Conservation (phyloP, 2,797 vertebrate species). For the Microctenopoma stevenorrisi region DNA sequence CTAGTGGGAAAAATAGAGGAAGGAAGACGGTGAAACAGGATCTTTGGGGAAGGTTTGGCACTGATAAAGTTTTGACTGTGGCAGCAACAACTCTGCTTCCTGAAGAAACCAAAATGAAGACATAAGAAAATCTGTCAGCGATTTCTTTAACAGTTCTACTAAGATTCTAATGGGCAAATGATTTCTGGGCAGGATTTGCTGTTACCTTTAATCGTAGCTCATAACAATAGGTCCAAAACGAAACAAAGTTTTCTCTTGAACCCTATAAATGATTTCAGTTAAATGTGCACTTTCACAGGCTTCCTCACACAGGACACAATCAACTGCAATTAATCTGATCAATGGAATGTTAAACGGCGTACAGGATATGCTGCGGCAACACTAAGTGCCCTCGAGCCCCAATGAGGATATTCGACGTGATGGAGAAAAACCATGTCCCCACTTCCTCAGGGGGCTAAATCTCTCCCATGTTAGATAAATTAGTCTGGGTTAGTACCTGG, state of each 20-base stretch:
- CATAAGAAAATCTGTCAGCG: constrained; percentile 2
- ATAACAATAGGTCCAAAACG: background rate
- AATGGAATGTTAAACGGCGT: constrained; percentile 81
- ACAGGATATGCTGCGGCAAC: constrained; percentile 78
- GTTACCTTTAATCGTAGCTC: background rate
- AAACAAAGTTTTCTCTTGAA: constrained; percentile 3
- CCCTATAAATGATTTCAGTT: constrained; percentile 59
- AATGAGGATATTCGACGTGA: constrained; percentile 77
- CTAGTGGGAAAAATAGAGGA: constrained; percentile 27
- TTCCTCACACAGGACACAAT: constrained; percentile 79
- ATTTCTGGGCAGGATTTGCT: background rate
- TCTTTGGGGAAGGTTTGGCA: constrained; percentile 58
- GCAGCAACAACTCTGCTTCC: constrained; percentile 35
- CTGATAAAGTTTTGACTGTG: constrained; percentile 75
- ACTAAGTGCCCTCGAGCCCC: constrained; percentile 78
- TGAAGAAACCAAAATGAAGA: constrained; percentile 21
- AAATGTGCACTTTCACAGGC: constrained; percentile 67
- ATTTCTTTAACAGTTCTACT: constrained; percentile 5
- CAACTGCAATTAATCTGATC: constrained; percentile 82
- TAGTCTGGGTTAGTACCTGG: constrained; percentile 83
- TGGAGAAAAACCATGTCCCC: constrained; percentile 84
- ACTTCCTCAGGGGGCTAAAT: constrained; percentile 78
- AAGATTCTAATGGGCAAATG: background rate
- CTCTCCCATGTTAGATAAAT: constrained; percentile 83
- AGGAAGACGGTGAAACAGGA: constrained; percentile 68